Base-by-base conservation (phyloP, 1,140 invertebrate species). In the Drosophila suzukii region DNA sequence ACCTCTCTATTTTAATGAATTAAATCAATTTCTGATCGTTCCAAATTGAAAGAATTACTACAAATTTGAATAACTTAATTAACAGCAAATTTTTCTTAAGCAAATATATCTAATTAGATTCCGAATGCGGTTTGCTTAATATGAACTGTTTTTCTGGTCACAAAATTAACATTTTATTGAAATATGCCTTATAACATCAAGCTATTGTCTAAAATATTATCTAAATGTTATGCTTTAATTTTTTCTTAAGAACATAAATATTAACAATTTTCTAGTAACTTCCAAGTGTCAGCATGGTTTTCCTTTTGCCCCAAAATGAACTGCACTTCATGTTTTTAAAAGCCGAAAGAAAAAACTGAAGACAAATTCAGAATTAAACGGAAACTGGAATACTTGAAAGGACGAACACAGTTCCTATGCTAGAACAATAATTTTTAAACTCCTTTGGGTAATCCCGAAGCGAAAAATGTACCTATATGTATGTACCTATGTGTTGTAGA, bases 381-480 rank as follows among this genome's bases (percentile, higher is more conserved):
- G 58, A 78, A 47, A 62, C 67, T 77, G 43, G 20, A 39, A 39
- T 67, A 70, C 51, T 71, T 41, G 51, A 36, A 75, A 78, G 83
- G 57, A 82, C 75, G 70, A 72, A 62, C 20, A 61, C 49, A 76
- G 82, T 86, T 86, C 82, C 82, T 86, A 88, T 68, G 81, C 59
- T 72, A 86, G 82, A 82, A 86, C 82, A 86, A 86, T 86, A 86
- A 86, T 86, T 86, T 86, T 88, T 61, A 70, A 76, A 63, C 50
- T 65, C 66, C 81, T 79, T 53, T 61, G 43, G 79, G 70, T 67
- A 59, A 59, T 43, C 61, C 59, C 61, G 54, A 54, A n/a, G 38
- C 24, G 58, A 39, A 53, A 66, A 59, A 74, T 81, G 79, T 81
- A 75, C 73, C 60, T 78, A 73, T 61, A 80, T 70, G 72, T 68